Percentiles rank a stretch among this genome's conserved stretches.
phyloP scores from a whole-genome alignment of 2,888 invertebrate genomes.

The Dorcus hopei region DNA sequence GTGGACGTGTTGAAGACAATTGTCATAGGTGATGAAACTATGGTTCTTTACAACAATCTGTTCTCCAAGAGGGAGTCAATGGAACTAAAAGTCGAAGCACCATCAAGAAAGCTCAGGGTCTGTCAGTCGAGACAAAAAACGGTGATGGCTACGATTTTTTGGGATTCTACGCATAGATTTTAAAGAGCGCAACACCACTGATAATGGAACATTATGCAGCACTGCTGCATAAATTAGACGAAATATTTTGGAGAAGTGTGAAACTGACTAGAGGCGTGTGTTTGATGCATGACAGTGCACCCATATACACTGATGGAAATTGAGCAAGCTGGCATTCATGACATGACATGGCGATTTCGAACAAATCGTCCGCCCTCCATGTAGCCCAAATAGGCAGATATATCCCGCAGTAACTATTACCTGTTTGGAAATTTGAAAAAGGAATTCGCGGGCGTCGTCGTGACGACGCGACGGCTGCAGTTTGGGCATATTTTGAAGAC shows the following conservation, averaged over 20 bases:
- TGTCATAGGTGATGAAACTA: no score
- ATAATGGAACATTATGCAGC: not conserved
- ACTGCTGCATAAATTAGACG: not conserved
- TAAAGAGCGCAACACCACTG: constrained; percentile 1
- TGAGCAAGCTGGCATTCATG: not conserved
- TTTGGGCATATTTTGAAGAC: not conserved
- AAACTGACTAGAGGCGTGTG: not conserved
- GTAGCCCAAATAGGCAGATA: no score
- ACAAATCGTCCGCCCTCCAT: not conserved
- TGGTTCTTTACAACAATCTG: not conserved
- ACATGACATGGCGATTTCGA: not conserved
- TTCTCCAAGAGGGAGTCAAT: constrained; percentile 1
- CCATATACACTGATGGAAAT: constrained; percentile 3
- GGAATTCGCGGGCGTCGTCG: not conserved
- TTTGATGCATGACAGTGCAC: not conserved
- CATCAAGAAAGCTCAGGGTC: not conserved
- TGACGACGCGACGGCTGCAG: not conserved
- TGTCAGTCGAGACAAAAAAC: no score
- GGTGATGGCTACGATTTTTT: not conserved
- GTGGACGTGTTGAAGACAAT: not conserved
- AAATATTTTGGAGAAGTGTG: no score
- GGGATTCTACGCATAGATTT: not conserved
- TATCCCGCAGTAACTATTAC: no score
- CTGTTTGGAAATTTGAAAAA: not conserved
- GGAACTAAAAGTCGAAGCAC: constrained; percentile 4